phyloP scores from a whole-genome alignment of 2,888 invertebrate genomes.

The Choristoneura rosaceana region DNA sequence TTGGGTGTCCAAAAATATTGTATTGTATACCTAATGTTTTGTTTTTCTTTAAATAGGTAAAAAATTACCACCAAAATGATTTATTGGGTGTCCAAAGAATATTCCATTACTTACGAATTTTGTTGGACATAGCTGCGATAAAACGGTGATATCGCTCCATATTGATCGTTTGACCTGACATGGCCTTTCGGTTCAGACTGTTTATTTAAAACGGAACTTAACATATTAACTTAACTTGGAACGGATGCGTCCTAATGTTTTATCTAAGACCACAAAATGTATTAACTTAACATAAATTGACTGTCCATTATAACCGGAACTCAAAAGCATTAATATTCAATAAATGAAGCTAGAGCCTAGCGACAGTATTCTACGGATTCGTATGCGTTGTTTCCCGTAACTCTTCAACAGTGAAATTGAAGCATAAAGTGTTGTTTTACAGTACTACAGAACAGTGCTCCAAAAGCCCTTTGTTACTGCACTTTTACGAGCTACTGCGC shows the following conservation, averaged over 20 bases:
- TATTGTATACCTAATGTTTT: no score
- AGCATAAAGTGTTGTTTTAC: background rate
- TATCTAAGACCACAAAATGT: background rate
- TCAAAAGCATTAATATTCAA: background rate
- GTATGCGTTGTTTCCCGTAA: no score
- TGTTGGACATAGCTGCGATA: slow-evolving; percentile 16
- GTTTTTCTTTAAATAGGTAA: background rate
- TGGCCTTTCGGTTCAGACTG: slow-evolving; percentile 7
- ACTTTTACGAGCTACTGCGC: slow-evolving; percentile 27
- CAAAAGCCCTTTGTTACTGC: slow-evolving; percentile 28
- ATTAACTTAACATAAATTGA: background rate
- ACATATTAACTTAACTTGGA: background rate
- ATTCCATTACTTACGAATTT: slow-evolving; percentile 10
- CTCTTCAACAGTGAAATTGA: background rate
- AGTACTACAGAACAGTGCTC: slow-evolving; percentile 18
- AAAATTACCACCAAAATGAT: background rate
- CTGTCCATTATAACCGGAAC: background rate
- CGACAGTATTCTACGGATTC: background rate
- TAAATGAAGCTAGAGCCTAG: background rate
- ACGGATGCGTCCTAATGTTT: background rate
- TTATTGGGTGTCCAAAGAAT: slow-evolving; percentile 6
- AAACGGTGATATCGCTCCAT: slow-evolving; percentile 34
- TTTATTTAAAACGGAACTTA: slow-evolving; percentile 19
- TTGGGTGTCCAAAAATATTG: slow-evolving; percentile 1
- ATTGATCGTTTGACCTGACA: slow-evolving; percentile 52